These are phyloP conservation scores for Rhamnusium bicolor DNA, from an alignment of 2,888 invertebrate species.

Conservation along the genomic window DNA sequence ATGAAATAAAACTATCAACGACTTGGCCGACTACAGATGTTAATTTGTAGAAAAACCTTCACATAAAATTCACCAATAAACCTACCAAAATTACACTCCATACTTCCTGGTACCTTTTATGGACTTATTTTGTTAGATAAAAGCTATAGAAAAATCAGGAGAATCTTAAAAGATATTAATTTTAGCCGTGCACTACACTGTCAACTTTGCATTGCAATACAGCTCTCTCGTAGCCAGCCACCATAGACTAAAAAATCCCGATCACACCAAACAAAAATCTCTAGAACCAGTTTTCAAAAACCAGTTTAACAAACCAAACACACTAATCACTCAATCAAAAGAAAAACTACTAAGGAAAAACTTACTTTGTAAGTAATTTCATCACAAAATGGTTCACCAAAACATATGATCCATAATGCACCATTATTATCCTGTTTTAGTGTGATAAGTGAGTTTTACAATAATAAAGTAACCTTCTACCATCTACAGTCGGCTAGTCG, in stretches of 20 bases:
- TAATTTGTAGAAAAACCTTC: slow-evolving; percentile 54
- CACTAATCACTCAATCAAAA: slow-evolving; percentile 11
- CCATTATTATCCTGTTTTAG: slow-evolving; percentile 58
- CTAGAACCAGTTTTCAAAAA: slow-evolving; percentile 55
- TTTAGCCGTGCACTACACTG: slow-evolving; percentile 55
- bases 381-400: slow-evolving; percentile 55
- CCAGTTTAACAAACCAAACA: slow-evolving; percentile 39
- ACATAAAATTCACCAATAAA: slow-evolving; percentile 39
- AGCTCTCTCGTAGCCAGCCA: slow-evolving; percentile 49
- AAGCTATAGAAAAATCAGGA: slow-evolving; percentile 42
- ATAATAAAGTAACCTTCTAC: slow-evolving; percentile 49
- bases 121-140: slow-evolving; percentile 38
- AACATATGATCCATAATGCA: slow-evolving; percentile 63
- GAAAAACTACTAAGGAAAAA: slow-evolving; percentile 39
- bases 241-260: slow-evolving; percentile 63
- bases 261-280: slow-evolving; percentile 64
- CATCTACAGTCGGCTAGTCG: slow-evolving; percentile 41
- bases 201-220: slow-evolving; percentile 60
- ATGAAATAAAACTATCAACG: slow-evolving; percentile 65
- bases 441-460: slow-evolving; percentile 61
- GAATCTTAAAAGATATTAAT: slow-evolving; percentile 43
- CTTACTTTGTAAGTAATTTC: slow-evolving; percentile 54
- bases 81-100: slow-evolving; percentile 57
- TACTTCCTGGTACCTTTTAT: slow-evolving; percentile 41
- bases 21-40: slow-evolving; percentile 60